Evolutionary conservation across 2,113 vertebrate genomes (phyloP).

Genomic region (Caretta caretta): DNA sequence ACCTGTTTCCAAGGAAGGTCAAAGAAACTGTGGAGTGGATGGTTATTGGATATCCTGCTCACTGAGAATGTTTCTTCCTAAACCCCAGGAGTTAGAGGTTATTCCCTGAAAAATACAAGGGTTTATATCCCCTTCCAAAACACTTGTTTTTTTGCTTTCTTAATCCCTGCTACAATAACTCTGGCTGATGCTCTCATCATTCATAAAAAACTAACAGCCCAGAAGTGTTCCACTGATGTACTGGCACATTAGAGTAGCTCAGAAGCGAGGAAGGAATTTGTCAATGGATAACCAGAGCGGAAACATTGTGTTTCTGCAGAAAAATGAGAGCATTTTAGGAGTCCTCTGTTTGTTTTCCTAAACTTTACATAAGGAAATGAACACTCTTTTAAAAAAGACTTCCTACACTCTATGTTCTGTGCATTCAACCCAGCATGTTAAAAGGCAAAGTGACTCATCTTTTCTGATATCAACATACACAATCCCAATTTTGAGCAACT

Average conservation of each 20-base stretch:
- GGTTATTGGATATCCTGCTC: background rate
- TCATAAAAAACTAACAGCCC: background rate
- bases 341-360: background rate
- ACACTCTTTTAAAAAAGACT: background rate
- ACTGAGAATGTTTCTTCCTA: no score
- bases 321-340: background rate
- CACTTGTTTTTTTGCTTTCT: background rate
- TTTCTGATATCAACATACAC: background rate
- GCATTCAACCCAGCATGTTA: fast-evolving
- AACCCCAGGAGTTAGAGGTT: no score
- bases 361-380: background rate
- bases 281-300: background rate
- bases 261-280: background rate
- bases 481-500: background rate
- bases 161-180: fast-evolving
- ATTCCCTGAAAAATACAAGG: background rate
- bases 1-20: background rate
- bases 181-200: background rate
- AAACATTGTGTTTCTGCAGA: background rate
- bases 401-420: background rate
- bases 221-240: background rate
- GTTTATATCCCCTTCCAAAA: background rate
- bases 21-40: background rate
- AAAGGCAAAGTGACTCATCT: background rate
- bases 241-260: background rate